Evolutionary conservation across 2,113 vertebrate species (phyloP).

Genomic region (Corythaixoides concolor): DNA sequence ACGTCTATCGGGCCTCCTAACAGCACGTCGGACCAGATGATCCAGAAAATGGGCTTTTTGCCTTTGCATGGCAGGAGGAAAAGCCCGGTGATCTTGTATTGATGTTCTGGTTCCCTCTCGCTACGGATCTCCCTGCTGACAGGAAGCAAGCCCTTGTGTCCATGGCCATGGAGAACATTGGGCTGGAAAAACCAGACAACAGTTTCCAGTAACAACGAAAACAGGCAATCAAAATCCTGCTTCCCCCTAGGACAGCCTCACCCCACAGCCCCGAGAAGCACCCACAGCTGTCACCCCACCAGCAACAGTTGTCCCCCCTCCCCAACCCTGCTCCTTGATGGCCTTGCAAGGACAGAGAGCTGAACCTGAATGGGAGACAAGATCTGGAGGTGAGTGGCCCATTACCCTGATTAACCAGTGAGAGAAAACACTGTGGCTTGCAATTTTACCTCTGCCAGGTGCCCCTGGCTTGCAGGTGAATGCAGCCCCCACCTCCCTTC

Average conservation of each 20-base stretch:
- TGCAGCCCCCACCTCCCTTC: neutral
- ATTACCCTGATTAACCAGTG: neutral
- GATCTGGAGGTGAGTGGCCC: neutral
- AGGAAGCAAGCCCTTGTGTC: fast-evolving
- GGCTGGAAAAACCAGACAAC: neutral
- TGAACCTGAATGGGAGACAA: neutral
- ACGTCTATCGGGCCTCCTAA: fast-evolving
- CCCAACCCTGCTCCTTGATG: neutral
- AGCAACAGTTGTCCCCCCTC: fast-evolving
- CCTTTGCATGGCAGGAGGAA: neutral
- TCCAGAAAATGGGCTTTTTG: neutral
- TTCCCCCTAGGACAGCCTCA: neutral
- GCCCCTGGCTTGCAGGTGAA: neutral
- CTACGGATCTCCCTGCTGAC: neutral
- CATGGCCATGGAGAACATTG: fast-evolving
- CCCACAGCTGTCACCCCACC: neutral
- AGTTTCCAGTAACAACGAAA: neutral
- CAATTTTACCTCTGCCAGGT: neutral
- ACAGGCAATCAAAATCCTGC: neutral
- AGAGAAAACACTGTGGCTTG: neutral
- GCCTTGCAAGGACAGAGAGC: neutral
- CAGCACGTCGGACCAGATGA: neutral
- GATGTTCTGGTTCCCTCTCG: neutral
- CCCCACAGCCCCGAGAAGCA: fast-evolving
- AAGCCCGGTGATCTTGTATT: fast-evolving